phyloP scores from a whole-genome alignment of 2,113 vertebrate genomes.

The Neogale vison region DNA sequence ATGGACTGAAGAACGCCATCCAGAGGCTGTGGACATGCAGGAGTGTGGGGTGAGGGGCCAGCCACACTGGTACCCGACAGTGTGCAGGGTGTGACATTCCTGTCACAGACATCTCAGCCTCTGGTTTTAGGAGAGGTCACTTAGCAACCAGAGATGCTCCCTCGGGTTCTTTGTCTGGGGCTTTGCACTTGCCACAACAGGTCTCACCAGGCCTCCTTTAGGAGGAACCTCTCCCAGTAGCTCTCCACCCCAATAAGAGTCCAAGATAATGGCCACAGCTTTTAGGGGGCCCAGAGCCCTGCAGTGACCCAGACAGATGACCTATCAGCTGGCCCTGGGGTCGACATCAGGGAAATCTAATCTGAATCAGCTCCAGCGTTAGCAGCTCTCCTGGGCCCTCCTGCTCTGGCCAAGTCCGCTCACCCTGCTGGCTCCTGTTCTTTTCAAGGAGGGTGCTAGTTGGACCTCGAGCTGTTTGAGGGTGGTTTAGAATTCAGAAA shows the following conservation, averaged over 20 bases:
- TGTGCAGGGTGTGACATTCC: background rate
- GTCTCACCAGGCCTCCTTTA: background rate
- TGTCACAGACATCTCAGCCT: background rate
- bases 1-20: too few relatives aligned
- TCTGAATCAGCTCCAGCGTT: background rate
- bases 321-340: background rate
- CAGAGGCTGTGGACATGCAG: background rate
- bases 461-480: too few relatives aligned
- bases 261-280: background rate
- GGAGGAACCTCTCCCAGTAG: background rate
- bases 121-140: background rate
- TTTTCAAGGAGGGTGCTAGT: background rate
- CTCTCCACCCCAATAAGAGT: background rate
- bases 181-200: background rate
- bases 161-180: background rate
- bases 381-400: background rate
- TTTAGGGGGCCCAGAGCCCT: background rate
- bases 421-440: background rate
- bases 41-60: background rate
- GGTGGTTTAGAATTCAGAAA: background rate
- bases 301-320: background rate
- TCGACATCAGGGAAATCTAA: too few relatives aligned
- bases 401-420: background rate
- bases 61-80: accelerated
- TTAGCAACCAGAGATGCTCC: background rate